These are phyloP conservation scores for Macrostomum cliftonense DNA, from an alignment of 2,888 invertebrate genomes.

Conservation along the genomic window DNA sequence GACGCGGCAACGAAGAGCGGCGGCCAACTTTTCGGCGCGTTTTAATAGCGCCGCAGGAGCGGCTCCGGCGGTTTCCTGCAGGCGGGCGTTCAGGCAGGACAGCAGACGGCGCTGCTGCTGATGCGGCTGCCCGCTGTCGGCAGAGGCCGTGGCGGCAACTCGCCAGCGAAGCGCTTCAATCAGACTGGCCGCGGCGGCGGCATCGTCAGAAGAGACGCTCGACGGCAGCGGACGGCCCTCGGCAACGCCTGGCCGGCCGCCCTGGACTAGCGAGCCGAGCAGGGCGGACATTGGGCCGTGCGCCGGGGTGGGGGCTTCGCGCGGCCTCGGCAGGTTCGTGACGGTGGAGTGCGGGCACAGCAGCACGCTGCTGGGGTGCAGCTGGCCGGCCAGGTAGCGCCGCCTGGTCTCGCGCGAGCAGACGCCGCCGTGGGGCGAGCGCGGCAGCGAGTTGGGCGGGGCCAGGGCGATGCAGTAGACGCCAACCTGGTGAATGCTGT, in stretches of 20 bases:
- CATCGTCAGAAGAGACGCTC: conserved; percentile 55
- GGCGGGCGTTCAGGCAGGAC: no score
- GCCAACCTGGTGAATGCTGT: conserved; percentile 95
- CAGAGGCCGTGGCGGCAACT: no score
- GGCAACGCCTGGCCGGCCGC: conserved; percentile 85
- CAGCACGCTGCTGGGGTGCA: conserved; percentile 92
- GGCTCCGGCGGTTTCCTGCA: no score
- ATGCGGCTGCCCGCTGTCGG: no score
- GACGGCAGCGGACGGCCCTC: conserved; percentile 81
- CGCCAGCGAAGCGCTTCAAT: no score
- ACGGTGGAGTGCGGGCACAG: conserved; percentile 99
- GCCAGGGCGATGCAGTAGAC: conserved; percentile 92
- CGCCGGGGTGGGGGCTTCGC: conserved; percentile 67
- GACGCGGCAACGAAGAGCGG: no score
- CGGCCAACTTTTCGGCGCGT: no score
- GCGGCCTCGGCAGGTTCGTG: conserved; percentile 90
- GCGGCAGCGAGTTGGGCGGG: conserved; percentile 83
- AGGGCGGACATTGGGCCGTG: conserved; percentile 98
- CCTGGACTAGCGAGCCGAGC: conserved; percentile 97
- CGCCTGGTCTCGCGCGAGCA: conserved; percentile 90
- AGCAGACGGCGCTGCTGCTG: no score
- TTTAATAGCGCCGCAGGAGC: no score
- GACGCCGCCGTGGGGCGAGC: conserved; percentile 88
- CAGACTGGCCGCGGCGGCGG: no score
- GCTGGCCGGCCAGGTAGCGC: conserved; percentile 76